Evolutionary conservation across 2,113 vertebrate genomes (phyloP).

Genomic region (Eretmochelys imbricata): DNA sequence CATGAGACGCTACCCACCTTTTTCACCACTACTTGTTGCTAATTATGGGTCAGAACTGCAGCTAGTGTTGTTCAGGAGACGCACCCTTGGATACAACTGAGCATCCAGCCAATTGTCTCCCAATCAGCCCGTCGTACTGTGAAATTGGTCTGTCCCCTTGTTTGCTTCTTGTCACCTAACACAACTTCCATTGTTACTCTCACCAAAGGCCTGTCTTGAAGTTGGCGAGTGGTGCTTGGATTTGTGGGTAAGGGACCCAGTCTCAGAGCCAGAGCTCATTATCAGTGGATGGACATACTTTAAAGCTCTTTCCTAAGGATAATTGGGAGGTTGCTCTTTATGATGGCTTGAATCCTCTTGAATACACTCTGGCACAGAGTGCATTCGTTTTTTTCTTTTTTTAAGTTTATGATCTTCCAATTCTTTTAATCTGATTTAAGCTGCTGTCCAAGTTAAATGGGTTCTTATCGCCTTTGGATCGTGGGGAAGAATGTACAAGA

Average conservation of each 20-base stretch:
- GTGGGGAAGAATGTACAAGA: neutral
- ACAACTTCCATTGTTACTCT: neutral
- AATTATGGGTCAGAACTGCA: neutral
- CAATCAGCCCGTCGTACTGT: neutral
- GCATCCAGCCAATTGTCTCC: neutral
- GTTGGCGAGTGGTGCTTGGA: neutral
- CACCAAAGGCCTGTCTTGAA: neutral
- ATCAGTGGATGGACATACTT: neutral
- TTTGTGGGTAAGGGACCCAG: neutral
- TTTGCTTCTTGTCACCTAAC: neutral
- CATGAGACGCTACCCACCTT: neutral
- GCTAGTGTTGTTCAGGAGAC: neutral
- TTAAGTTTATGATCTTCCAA: rapidly evolving
- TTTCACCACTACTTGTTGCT: too few species aligned
- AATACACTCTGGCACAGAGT: neutral
- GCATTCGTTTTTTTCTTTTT: neutral
- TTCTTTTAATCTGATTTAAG: neutral
- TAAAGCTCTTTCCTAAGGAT: neutral
- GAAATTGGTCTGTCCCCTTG: too few species aligned
- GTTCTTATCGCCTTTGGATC: neutral
- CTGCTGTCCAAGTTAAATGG: neutral
- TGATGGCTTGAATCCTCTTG: neutral
- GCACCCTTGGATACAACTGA: neutral
- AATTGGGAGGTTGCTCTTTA: neutral
- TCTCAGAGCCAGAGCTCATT: neutral